phyloP scores from a whole-genome alignment of 2,113 vertebrate species.

The Camelus bactrianus region DNA sequence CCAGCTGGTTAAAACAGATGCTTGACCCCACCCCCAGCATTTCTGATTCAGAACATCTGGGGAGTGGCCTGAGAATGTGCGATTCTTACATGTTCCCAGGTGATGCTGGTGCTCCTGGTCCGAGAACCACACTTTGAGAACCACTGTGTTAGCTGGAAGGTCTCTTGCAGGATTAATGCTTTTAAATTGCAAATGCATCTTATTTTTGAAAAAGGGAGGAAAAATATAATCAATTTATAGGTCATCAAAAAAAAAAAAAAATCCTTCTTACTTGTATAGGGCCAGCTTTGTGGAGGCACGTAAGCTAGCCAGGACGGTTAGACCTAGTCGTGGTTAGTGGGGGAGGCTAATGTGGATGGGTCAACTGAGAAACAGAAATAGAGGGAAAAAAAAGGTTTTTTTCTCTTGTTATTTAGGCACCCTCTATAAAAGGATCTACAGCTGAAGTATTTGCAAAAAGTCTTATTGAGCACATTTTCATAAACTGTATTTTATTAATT shows the following conservation, averaged over 20 bases:
- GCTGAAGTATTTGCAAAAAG: background rate
- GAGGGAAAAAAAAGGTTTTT: background rate
- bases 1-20: conserved; percentile 31
- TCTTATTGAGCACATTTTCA: conserved; percentile 14
- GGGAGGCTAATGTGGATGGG: background rate
- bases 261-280: background rate
- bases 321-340: background rate
- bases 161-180: background rate
- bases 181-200: conserved; percentile 3
- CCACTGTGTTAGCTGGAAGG: background rate
- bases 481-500: conserved; percentile 45
- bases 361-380: conserved; percentile 12
- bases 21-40: background rate
- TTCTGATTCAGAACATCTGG: background rate
- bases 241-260: conserved; percentile 1
- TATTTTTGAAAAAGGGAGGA: background rate
- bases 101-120: background rate
- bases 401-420: background rate
- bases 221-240: background rate
- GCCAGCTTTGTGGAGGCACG: background rate
- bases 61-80: background rate
- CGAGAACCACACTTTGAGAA: background rate
- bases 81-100: background rate
- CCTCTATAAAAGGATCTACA: background rate
- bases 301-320: background rate